These are phyloP conservation scores for Zootoca vivipara DNA, from an alignment of 2,113 vertebrate species.

Conservation along the genomic window DNA sequence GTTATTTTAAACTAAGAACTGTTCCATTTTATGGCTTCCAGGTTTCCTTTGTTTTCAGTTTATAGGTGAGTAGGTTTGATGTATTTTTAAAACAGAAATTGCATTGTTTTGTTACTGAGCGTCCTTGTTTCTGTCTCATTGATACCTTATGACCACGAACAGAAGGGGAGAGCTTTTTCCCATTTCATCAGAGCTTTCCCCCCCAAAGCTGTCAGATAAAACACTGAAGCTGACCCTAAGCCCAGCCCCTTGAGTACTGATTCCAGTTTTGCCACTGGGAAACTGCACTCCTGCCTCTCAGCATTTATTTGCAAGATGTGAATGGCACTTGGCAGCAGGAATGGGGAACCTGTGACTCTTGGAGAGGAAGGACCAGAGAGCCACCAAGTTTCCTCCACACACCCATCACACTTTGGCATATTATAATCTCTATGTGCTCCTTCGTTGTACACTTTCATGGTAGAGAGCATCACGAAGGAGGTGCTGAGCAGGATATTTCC, in stretches of 20 bases:
- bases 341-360: too few relatives aligned
- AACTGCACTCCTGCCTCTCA: background rate
- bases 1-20: constrained; percentile 59
- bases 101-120: constrained; percentile 49
- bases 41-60: constrained; percentile 65
- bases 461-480: background rate
- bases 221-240: constrained; percentile 41
- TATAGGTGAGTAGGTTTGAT: constrained; percentile 67
- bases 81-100: constrained; percentile 54
- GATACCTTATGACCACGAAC: constrained; percentile 34
- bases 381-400: too few relatives aligned
- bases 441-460: background rate
- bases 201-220: constrained; percentile 52
- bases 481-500: too few relatives aligned
- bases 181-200: constrained; percentile 41
- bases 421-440: background rate
- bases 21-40: constrained; percentile 66
- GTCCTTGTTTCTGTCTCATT: constrained; percentile 51
- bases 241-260: constrained; percentile 21
- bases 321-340: background rate
- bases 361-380: too few relatives aligned
- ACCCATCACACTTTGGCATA: too few relatives aligned
- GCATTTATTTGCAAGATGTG: background rate
- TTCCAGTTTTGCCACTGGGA: constrained; percentile 1
- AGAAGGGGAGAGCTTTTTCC: constrained; percentile 48